Evolutionary conservation across 2,888 invertebrate genomes (phyloP), one percentile per base, ranked within the genome.

Genomic region (Synergus laeviventris): DNA sequence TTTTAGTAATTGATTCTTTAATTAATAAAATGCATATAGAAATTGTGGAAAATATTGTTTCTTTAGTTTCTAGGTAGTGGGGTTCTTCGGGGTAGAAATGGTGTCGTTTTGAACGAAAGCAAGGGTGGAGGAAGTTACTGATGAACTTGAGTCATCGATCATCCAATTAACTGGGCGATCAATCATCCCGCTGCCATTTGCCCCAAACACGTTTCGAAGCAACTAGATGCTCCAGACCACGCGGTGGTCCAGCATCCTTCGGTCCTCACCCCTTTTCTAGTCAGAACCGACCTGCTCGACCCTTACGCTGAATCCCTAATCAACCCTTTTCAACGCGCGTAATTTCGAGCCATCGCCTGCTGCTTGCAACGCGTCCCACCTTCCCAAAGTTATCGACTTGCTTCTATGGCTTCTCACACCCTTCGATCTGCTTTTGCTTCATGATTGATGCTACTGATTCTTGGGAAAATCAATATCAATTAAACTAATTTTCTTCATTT

Each of bases 81-180:
- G 36, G 45, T n/a, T 31, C 49, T 36, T 31, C n/a, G 24, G 9
- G 70, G 14, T n/a, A 49, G 31, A 31, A 70, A 70, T 70, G 49
- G n/a, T 49, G 70, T 31, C 49, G n/a, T 14, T 31, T 31, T 24
- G 18, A 42, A 59, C 9, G 24, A 11, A 42, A n/a, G 54, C 24
- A 54, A 18, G 24, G 36, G 18, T 36, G n/a, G 73, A 18, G 42
- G 70, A 78, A 79, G 84, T 84, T 85, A 84, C 87, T 86, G 87
- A 88, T 86, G 86, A 88, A 87, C 87, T 88, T 85, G 88, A 88
- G 91, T 92, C 94, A 95, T 95, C 95, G 93, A 95, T 95, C 95
- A 95, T 93, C 93, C 95, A 95, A 95, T 95, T 95, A 95, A 93
- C 91, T 84, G 87, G 87, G 89, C 92, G 94, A 95, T 95, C 95